Evolutionary conservation across 2,797 vertebrate genomes (phyloP), one percentile per base, ranked within the genome.

Genomic region (Vireo griseus): DNA sequence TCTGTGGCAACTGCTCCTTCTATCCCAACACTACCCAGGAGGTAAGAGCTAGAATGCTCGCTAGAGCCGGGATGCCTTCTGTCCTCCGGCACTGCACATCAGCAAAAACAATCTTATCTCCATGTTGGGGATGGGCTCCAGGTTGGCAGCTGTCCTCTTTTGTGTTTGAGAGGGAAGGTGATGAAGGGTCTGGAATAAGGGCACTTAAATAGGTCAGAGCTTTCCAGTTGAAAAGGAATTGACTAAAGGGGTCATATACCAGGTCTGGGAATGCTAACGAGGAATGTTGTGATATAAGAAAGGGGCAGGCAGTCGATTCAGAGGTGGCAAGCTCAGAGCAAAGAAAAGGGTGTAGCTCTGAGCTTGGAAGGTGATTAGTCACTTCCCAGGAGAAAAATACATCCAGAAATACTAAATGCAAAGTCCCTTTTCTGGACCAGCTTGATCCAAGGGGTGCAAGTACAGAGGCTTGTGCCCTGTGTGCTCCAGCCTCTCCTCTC

Each of bases 1-100:
- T 98, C 94, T 99, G 99, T 2, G 97, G 97, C 94, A 99, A 99
- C 92, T 99, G 99, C 96, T 97, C 97, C 80, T 55, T 97, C 67
- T 97, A 97, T 45, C 16, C 95, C 79, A 91, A 94, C 69, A 52
- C n/a, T 37, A 96, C 86, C 50, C 77, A 54, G 39, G 90, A 97
- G 97, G 97, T 97, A 94, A 67, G 84, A 33, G 31, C 44, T 13
- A 74, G 67, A 76, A 17, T 77, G 25, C 42, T 50, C 0, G 0
- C 59, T 59, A 61, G n/a, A 73, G 59, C 44, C 0, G 0, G 20
- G 42, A 57, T 88, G 40, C 22, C 68, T 68, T 55, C 40, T 65
- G 26, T 79, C 29, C 58, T 68, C 45, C 35, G 13, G n/a, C 26
- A 6, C 33, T 47, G 55, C 59, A 37, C 8, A 51, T 45, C 31